Conservation (phyloP, 1,140 invertebrate species). For the Trichonephila clavata region DNA sequence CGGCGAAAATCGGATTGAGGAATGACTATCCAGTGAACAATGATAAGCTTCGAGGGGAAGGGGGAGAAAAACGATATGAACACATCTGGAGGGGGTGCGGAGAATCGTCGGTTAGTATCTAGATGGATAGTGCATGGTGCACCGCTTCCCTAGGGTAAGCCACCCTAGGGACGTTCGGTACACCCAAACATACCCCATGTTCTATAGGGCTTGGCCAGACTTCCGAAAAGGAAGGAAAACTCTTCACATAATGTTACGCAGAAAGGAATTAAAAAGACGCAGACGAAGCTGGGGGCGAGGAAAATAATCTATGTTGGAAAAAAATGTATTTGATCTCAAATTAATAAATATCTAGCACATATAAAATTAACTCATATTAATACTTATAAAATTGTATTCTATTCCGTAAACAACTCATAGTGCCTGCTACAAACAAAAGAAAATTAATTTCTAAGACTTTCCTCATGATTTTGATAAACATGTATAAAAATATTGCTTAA, state of each 20-base stretch:
- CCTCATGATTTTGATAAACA: no score
- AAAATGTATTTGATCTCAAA: no score
- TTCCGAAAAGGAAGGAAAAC: conserved; percentile 22
- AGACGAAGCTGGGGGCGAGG: no score
- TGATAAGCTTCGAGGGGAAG: conserved; percentile 49
- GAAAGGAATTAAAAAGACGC: not conserved
- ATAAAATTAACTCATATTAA: no score
- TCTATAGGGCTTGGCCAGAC: conserved; percentile 36
- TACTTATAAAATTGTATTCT: no score
- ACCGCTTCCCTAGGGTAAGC: conserved; percentile 73
- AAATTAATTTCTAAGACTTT: no score
- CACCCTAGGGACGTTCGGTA: conserved; percentile 67
- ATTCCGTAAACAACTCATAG: no score
- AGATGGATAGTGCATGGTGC: conserved; percentile 70
- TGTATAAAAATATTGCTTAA: no score
- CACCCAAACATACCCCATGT: conserved; percentile 69
- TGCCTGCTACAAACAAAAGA: no score
- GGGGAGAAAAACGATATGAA: conserved; percentile 26
- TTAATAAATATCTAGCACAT: no score
- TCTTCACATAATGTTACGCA: not conserved
- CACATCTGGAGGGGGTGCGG: conserved; percentile 24
- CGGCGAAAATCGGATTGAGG: conserved; percentile 56
- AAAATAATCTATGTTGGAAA: no score
- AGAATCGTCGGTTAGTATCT: conserved; percentile 25
- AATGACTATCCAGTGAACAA: conserved; percentile 57